Evolutionary conservation across 1,140 invertebrate species (phyloP), one percentile per base, ranked within the genome.

Genomic region (Drosophila pallidifrons): DNA sequence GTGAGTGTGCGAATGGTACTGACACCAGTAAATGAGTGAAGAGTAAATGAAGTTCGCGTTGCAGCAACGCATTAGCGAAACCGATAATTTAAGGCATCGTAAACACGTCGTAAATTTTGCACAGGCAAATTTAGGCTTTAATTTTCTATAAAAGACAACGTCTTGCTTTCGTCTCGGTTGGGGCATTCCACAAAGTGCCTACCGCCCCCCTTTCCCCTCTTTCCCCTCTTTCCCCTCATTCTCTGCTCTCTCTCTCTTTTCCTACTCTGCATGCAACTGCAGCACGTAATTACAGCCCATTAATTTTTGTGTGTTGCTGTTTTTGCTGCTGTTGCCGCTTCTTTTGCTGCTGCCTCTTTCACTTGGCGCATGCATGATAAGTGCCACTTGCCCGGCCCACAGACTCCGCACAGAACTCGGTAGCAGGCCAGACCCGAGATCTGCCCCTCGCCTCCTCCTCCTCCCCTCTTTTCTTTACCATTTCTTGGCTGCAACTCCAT

Each of bases 101-200:
- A 88, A 88, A 88, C 83, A 88, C 83, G 69, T 88, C 83, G 83
- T 88, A 88, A 88, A 87, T 87, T 82, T 88, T 77, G 83, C 80
- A 77, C 68, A 77, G 63, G 79, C 70, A 75, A 74, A 88, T 66
- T 88, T 65, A 88, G 77, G 79, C 79, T 80, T 79, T 76, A 68
- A 79, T 75, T 85, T 81, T 77, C 65, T 70, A 45, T 68, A 85
- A 72, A 69, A 69, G 47, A 64, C 81, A 77, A 49, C 67, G 74
- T 54, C 41, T 30, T 13, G 35, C 43, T 58, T 32, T 41, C 57
- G 68, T 71, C 28, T 63, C 67, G 67, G 57, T 71, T 57, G 52
- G 58, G 52, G 57, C 49, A 71, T 64, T 49, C 15, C 61, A 46
- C 54, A 38, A 30, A 28, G 49, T 38, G 13, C 32, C 32, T 41